Evolutionary conservation across 2,113 vertebrate species (phyloP).

Genomic region (Pagrus major): DNA sequence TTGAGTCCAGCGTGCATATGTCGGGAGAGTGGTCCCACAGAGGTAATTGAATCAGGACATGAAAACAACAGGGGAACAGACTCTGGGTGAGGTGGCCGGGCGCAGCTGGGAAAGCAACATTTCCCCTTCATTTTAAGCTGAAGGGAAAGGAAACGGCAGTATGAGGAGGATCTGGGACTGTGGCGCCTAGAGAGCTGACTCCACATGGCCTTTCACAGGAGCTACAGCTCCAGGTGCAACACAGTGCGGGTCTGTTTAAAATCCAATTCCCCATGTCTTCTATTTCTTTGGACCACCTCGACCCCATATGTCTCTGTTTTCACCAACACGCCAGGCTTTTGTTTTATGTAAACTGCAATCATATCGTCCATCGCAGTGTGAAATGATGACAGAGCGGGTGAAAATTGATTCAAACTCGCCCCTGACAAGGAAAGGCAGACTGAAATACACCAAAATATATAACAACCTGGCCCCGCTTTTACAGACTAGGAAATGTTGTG

Average conservation of each 20-base stretch:
- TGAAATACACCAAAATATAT: constrained; percentile 30
- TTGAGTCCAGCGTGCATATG: constrained; percentile 25
- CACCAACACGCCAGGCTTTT: not conserved
- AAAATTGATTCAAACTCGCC: constrained; percentile 9
- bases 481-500: not conserved
- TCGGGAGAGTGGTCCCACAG: constrained; percentile 49
- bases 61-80: constrained; percentile 62
- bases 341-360: constrained; percentile 31
- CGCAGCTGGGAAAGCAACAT: constrained; percentile 88
- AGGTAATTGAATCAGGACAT: constrained; percentile 72
- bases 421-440: not conserved
- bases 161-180: constrained; percentile 42
- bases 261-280: constrained; percentile 4
- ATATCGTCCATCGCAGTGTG: constrained; percentile 9
- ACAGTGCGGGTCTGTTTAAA: constrained; percentile 47
- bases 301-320: not conserved
- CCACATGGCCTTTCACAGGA: constrained; percentile 33
- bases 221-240: constrained; percentile 60
- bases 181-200: constrained; percentile 58
- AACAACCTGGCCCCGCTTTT: constrained; percentile 21
- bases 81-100: constrained; percentile 51
- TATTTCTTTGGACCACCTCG: constrained; percentile 1
- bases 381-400: constrained; percentile 6
- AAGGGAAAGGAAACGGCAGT: constrained; percentile 57
- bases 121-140: constrained; percentile 41